Base-by-base conservation (phyloP, 2,797 vertebrate genomes). In the Danio aesculapii region DNA sequence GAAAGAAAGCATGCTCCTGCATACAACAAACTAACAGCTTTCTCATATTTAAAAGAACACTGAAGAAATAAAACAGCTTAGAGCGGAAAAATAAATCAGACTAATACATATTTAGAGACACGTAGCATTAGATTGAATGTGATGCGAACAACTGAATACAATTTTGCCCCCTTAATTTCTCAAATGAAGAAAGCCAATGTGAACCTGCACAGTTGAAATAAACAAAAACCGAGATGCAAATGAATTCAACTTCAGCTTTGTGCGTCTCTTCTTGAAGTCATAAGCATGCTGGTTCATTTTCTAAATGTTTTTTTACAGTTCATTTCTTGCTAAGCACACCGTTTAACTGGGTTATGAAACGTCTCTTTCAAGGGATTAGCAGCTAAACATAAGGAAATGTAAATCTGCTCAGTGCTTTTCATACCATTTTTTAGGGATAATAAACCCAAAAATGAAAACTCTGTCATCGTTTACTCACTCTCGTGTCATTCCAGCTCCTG, bases 361-460 rank as follows among this genome's bases (percentile, higher is more conserved):
- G 57, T 57, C 11, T 39, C 69, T 74, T 73, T 66, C 16, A 39
- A 72, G 69, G 77, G 69, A 80, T 80, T 72, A 64, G 17, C 77
- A 47, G 14, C 50, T 41, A 39, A 58, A 74, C 52, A 44, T 80
- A 80, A 39, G 43, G 50, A 80, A 66, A 66, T 80, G 21, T 66
- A 73, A 80, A 73, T 73, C 78, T 80, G 50, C 43, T 80, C 19
- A 39, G n/a, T 79, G 68, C 68, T 63, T 62, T 79, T 46, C 14
- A 10, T 44, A 8, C 55, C 39, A 64, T 71, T 30, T 71, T 72
- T n/a, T 55, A 53, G 9, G 75, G 68, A 53, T 72, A 39, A 64
- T 55, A 8, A 4, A 0, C 8, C 14, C 58, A 6, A 70, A 79
- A 76, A 76, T 41, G 3, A 41, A 19, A 62, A 49, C 14, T 70